Percentiles rank a stretch among this genome's conserved stretches.
Evolutionary conservation across 2,888 invertebrate genomes (phyloP).

Genomic region (Ichneumon xanthorius): DNA sequence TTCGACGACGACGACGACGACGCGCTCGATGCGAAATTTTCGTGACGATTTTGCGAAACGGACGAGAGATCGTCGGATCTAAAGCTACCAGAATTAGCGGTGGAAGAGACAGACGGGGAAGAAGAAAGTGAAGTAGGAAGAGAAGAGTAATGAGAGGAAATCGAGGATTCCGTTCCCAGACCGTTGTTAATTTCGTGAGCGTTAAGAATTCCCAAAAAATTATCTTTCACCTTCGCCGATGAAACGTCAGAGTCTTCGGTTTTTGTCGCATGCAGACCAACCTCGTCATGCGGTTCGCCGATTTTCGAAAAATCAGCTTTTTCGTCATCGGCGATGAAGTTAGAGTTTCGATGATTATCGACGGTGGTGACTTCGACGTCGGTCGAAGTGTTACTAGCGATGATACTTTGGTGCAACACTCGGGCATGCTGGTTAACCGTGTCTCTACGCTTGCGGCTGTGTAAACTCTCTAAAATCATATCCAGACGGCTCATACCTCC

Average conservation of each 20-base stretch:
- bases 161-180: constrained; percentile 29
- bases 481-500: constrained; percentile 85
- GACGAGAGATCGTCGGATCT: background rate
- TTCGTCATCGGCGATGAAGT: background rate
- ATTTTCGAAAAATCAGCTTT: constrained; percentile 1
- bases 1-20: background rate
- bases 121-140: constrained; percentile 42
- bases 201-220: constrained; percentile 36
- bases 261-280: constrained; percentile 66
- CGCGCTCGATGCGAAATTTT: background rate
- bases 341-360: constrained; percentile 50
- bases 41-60: background rate
- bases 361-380: background rate
- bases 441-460: constrained; percentile 90
- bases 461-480: constrained; percentile 73
- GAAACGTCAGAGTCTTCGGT: constrained; percentile 72
- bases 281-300: constrained; percentile 63
- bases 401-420: constrained; percentile 76
- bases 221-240: constrained; percentile 11
- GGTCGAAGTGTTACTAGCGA: constrained; percentile 42
- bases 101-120: constrained; percentile 44
- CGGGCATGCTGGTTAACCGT: constrained; percentile 87
- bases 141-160: constrained; percentile 78
- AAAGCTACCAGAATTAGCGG: background rate
- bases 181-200: constrained; percentile 53